phyloP scores from a whole-genome alignment of 1,140 invertebrate genomes.

The Drosophila suzukii region DNA sequence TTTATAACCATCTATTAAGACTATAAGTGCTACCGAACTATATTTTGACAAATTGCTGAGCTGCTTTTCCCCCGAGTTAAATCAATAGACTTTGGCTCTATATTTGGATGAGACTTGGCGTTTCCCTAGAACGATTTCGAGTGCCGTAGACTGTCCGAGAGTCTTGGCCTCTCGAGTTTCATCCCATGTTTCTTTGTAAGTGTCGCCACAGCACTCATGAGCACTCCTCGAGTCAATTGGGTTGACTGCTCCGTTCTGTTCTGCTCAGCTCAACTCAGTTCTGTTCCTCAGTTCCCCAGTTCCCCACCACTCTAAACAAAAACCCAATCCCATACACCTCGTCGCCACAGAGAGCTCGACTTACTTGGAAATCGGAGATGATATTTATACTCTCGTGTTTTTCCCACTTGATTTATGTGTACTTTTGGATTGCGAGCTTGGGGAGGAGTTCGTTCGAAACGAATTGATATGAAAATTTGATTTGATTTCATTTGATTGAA shows the following conservation, averaged over 20 bases:
- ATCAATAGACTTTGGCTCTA: constrained; percentile 36
- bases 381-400: constrained; percentile 43
- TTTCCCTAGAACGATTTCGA: constrained; percentile 32
- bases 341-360: constrained; percentile 9
- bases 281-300: neutral
- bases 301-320: neutral
- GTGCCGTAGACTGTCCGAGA: constrained; percentile 23
- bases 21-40: neutral
- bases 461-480: constrained; percentile 46
- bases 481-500: constrained; percentile 45
- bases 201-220: constrained; percentile 42
- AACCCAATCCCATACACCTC: constrained; percentile 11
- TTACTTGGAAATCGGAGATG: constrained; percentile 49
- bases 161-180: constrained; percentile 38
- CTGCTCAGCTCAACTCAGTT: neutral
- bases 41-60: constrained; percentile 18
- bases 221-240: constrained; percentile 42
- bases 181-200: constrained; percentile 44
- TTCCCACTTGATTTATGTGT: constrained; percentile 37
- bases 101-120: constrained; percentile 28
- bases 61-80: constrained; percentile 4
- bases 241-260: constrained; percentile 21
- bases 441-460: neutral
- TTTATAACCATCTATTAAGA: too few relatives aligned
- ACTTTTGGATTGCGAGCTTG: neutral